Base-by-base conservation (phyloP, 2,797 vertebrate genomes). In the Tapirus indicus region DNA sequence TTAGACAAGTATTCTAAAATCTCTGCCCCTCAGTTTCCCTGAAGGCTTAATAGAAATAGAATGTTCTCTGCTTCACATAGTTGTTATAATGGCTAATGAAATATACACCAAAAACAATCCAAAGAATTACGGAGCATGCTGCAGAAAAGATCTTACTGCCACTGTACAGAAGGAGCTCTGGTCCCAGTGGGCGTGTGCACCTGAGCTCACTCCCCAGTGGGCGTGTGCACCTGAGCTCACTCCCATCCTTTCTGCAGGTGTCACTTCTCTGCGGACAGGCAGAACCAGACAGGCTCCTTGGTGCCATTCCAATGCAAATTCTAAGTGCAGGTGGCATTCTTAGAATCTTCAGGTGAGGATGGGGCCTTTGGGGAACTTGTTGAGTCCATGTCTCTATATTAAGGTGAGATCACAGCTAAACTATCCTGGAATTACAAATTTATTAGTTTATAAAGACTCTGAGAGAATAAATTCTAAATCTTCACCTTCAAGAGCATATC, bases 391-490 rank as follows among this genome's bases (percentile, higher is more conserved):
- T n/a, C 47, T 93, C 74, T 58, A 78, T 25, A 47, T 74, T 80
- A 80, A 60, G 7, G 5, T 93, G 71, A 92, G 71, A 92, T 75
- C 29, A 83, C 69, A 68, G 13, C 62, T 60, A 86, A 96, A n/a
- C 14, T 41, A 95, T 49, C 7, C 35, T 64, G 11, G 23, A 95
- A 77, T 62, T 84, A 79, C 54, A 62, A n/a, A 89, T 84, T 25
- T 84, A 95, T 80, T 94, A 27, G 7, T 90, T 94, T 96, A 77
- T 80, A 95, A 92, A 90, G 52, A 78, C 62, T 35, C 25, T 77
- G 41, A 47, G 38, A 69, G 21, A 80, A 88, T 88, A 71, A 93
- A 82, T 54, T 88, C 23, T 95, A 69, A 88, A 86, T 60, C 27
- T 35, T 95, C 47, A 47, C 10, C 62, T 92, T 84, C 5, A 82